Base-by-base conservation (phyloP, 2,888 invertebrate species). In the Diaphora mendica region DNA sequence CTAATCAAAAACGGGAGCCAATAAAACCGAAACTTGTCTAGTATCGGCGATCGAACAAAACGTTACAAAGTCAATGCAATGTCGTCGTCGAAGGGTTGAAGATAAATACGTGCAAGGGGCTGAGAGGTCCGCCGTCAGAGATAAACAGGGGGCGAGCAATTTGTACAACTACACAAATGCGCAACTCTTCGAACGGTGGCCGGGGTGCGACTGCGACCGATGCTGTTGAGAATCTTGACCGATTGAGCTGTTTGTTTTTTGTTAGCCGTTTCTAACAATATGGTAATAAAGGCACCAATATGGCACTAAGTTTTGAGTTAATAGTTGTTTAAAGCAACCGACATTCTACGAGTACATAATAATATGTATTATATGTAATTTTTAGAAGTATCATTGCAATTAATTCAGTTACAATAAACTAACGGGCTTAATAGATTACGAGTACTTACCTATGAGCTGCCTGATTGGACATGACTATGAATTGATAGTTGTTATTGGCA, bases 91-190 rank as follows among this genome's bases (percentile, higher is more conserved):
- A 93, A 94, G 93, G 94, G 94, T 94, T 94, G 93, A 87, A 92
- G 93, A 94, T 93, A 94, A 94, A 94, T 91, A 93, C 91, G 89
- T 85, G 87, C 87, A 87, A 90, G 92, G 94, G 93, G 91, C 87
- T 87, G 91, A 84, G 88, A 85, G 91, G 89, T 90, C 87, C 78
- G 82, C 80, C 77, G 84, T 82, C 78, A 87, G 86, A 93, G 94
- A 93, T 94, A 94, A 94, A 95, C 94, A 95, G 91, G 90, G 93
- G 93, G 91, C 87, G 93, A 90, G 91, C 95, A 94, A 95, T 95
- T 95, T 95, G 95, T 95, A 92, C 90, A 87, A 87, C 91, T 90
- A 91, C 88, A 92, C 91, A 93, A 94, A 93, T 92, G 93, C 89
- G 89, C 91, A 92, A 87, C 81, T 82, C 78, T 78, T 77, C 79